phyloP scores from a whole-genome alignment of 1,140 invertebrate species.

The Eupristina koningsbergeri region DNA sequence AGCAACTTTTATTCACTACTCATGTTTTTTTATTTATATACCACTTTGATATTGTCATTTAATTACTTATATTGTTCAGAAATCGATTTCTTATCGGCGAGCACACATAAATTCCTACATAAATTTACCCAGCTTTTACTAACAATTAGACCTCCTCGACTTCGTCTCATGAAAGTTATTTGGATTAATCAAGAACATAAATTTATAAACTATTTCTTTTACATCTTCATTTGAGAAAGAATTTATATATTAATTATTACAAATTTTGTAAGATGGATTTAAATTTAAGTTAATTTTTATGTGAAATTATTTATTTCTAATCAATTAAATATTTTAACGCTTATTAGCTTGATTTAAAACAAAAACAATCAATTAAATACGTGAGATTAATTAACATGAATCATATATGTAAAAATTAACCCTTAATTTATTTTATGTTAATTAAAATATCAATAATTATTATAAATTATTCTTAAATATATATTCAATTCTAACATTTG shows the following conservation, averaged over 20 bases:
- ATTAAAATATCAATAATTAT: too few relatives aligned
- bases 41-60: neutral
- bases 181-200: slow-evolving; percentile 34
- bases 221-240: slow-evolving; percentile 35
- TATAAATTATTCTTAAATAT: too few relatives aligned
- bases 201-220: slow-evolving; percentile 20
- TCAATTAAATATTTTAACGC: too few relatives aligned
- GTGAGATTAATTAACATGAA: too few relatives aligned
- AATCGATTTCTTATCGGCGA: slow-evolving; percentile 8
- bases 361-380: too few relatives aligned
- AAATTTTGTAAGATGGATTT: neutral
- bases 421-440: too few relatives aligned
- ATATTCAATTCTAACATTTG: too few relatives aligned
- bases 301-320: too few relatives aligned
- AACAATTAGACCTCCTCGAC: slow-evolving; percentile 43
- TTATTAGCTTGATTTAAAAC: too few relatives aligned
- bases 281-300: too few relatives aligned
- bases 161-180: slow-evolving; percentile 31
- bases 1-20: neutral
- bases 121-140: slow-evolving; percentile 37
- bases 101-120: neutral
- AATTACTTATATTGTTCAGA: slow-evolving; percentile 7
- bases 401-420: too few relatives aligned
- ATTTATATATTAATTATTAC: slow-evolving; percentile 13
- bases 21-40: neutral